A percentile compares a stretch with the other conserved stretches of the same genome.
phyloP scores from a whole-genome alignment of 2,113 vertebrate species.

The Xiphophorus couchianus region DNA sequence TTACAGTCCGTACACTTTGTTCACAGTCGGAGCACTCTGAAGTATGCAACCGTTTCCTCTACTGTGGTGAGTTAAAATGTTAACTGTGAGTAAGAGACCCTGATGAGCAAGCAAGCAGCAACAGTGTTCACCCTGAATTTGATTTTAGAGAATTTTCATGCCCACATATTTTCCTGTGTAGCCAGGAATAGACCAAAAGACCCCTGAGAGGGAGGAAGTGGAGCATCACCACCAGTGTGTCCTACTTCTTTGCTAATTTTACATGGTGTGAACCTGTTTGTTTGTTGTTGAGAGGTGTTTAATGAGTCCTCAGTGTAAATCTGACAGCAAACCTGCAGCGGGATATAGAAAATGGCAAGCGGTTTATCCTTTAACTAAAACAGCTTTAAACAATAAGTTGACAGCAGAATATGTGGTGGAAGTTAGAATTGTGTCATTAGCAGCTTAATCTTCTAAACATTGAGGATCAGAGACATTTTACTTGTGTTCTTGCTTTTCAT shows the following conservation, averaged over 20 bases:
- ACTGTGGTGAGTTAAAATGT: background rate
- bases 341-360: background rate
- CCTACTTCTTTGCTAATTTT: slow-evolving; percentile 66
- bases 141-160: background rate
- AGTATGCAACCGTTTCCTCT: slow-evolving; percentile 19
- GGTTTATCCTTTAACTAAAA: too few relatives aligned
- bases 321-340: slow-evolving; percentile 19
- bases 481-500: too few relatives aligned
- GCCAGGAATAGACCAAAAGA: slow-evolving; percentile 39
- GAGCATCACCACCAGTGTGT: slow-evolving; percentile 43
- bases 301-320: slow-evolving; percentile 8
- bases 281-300: slow-evolving; percentile 37
- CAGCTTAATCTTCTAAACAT: too few relatives aligned
- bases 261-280: slow-evolving; percentile 55
- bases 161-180: slow-evolving; percentile 15
- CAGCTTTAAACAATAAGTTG: too few relatives aligned
- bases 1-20: slow-evolving; percentile 54
- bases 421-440: too few relatives aligned
- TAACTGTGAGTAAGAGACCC: background rate
- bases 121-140: background rate
- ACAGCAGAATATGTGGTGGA: too few relatives aligned
- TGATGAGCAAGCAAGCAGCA: too few relatives aligned
- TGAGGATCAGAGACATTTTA: too few relatives aligned
- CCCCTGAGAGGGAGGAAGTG: slow-evolving; percentile 43
- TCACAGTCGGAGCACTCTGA: slow-evolving; percentile 34